Conservation (phyloP, 2,888 invertebrate genomes). For the Thymelicus acteon region DNA sequence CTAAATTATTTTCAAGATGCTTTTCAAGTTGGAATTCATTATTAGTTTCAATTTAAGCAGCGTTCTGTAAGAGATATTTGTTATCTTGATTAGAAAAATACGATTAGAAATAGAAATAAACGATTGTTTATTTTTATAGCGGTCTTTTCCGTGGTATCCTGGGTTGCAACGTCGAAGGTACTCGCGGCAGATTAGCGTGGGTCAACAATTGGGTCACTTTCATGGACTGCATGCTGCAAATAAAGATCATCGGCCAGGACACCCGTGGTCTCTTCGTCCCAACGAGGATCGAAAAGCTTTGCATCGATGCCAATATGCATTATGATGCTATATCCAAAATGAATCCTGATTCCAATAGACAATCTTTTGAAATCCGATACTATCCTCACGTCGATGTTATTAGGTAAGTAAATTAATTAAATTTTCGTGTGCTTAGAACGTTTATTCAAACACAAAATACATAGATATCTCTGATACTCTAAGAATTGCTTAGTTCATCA, state of each 20-base stretch:
- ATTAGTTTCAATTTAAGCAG: too few relatives aligned
- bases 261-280: slow-evolving; percentile 90
- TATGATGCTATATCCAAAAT: slow-evolving; percentile 77
- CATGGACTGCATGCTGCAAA: slow-evolving; percentile 95
- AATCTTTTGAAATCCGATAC: slow-evolving; percentile 76
- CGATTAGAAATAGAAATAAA: too few relatives aligned
- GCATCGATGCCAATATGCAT: slow-evolving; percentile 88
- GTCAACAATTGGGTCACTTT: slow-evolving; percentile 94
- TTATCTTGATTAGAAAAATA: too few relatives aligned
- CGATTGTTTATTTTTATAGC: slow-evolving; percentile 52
- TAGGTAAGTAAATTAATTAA: slow-evolving; percentile 55
- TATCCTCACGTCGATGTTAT: slow-evolving; percentile 80
- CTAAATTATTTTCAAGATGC: too few relatives aligned
- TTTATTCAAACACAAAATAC: too few relatives aligned
- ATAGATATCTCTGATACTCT: too few relatives aligned
- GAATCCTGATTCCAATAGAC: slow-evolving; percentile 72
- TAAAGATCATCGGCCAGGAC: slow-evolving; percentile 89
- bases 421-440: neutral
- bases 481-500: too few relatives aligned
- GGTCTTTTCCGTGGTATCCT: slow-evolving; percentile 86
- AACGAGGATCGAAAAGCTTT: slow-evolving; percentile 88
- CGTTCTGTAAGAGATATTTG: too few relatives aligned
- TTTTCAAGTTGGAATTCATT: too few relatives aligned
- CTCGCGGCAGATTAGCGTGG: slow-evolving; percentile 86
- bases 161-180: slow-evolving; percentile 80